Evolutionary conservation across 2,113 vertebrate species (phyloP), one percentile per base, ranked within the genome.

Genomic region (Mirza zaza): DNA sequence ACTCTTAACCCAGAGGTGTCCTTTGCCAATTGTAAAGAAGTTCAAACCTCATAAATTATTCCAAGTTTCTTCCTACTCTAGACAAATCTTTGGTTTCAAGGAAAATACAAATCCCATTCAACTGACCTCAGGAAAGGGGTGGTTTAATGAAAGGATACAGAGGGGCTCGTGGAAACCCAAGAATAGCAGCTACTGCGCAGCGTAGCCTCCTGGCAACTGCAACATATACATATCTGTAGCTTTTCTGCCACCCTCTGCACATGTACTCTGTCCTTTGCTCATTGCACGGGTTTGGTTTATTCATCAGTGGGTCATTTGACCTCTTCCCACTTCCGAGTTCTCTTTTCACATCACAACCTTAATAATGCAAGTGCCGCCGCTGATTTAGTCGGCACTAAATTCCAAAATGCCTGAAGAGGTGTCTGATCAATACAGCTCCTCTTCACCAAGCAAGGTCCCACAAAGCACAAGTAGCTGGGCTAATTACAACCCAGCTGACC

Each of bases 71-170:
- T 88, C 67, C 61, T 77, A n/a, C 45, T 87, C 57, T 55, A 84
- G 45, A 95, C 27, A 70, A 92, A 94, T 67, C 70, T 96, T 87
- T 77, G 86, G 76, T 96, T 97, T 90, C 81, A 84, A 92, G 45
- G 83, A 87, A 95, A 73, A 96, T 48, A 82, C 95, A 68, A 79
- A 85, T 88, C 21, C 21, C 70, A 73, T 85, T 85, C 52, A 63
- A 0, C 73, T 29, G 39, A 39, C 81, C 76, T 77, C 91, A 79
- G 92, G 89, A 86, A 68, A 82, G 39, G 65, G 45, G 61, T 48
- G 3, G 15, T 85, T 71, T 93, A 52, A 63, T 57, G 61, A 61
- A 67, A 93, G 39, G 77, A 77, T 48, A 50, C 8, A 18, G 10
- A 39, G 68, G 8, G 4, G 8, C 73, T 87, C 55, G 1, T 1